Evolutionary conservation across 2,797 vertebrate species (phyloP).

Genomic region (Scleropages formosus): DNA sequence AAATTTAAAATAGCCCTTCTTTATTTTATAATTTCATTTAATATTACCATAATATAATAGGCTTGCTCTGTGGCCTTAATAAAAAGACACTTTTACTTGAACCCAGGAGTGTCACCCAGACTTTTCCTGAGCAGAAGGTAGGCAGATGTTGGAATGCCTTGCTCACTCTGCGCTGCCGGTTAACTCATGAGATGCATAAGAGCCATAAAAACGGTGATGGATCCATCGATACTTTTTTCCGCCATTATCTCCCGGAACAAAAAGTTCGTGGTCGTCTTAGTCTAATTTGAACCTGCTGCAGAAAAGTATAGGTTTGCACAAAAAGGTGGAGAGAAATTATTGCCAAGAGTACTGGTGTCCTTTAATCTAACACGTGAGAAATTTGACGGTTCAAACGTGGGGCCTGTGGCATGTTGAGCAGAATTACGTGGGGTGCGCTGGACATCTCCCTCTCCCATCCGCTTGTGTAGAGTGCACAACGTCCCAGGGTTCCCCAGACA

Average conservation of each 20-base stretch:
- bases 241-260: slow-evolving; percentile 13
- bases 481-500: slow-evolving; percentile 34
- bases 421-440: no score
- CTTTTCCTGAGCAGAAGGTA: no score
- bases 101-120: no score
- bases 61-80: no score
- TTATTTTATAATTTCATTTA: no score
- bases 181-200: slow-evolving; percentile 38
- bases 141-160: neutral
- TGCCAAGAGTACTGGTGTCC: slow-evolving; percentile 34
- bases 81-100: no score
- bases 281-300: neutral
- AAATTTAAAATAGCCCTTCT: no score
- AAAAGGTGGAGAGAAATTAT: slow-evolving; percentile 8
- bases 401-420: no score
- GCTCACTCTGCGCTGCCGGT: slow-evolving; percentile 38
- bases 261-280: neutral
- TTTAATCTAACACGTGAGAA: slow-evolving; percentile 40
- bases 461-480: slow-evolving; percentile 46
- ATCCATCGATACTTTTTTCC: slow-evolving; percentile 30
- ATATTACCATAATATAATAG: no score
- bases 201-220: slow-evolving; percentile 34
- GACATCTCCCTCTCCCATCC: no score
- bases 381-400: no score
- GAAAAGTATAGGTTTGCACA: no score